These are phyloP conservation scores for Agriopis leucophaearia DNA, from an alignment of 2,888 invertebrate species.

Conservation along the genomic window DNA sequence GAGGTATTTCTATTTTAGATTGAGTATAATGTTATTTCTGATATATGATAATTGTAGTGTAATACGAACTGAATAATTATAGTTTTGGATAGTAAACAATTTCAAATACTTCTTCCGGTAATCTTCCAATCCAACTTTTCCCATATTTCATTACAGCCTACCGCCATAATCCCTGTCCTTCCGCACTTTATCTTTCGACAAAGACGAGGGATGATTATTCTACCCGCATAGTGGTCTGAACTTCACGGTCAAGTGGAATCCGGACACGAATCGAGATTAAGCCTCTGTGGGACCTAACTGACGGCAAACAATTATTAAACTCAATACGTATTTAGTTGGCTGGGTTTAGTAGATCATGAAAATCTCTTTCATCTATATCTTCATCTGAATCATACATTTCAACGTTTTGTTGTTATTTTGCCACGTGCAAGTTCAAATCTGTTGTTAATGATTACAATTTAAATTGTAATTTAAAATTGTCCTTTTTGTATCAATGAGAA, in stretches of 20 bases:
- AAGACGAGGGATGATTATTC: conserved; percentile 62
- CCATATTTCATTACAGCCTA: conserved; percentile 47
- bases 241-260: conserved; percentile 59
- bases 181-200: conserved; percentile 56
- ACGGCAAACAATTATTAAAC: conserved; percentile 41
- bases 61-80: too few relatives aligned
- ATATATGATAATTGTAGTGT: not conserved
- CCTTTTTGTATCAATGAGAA: too few relatives aligned
- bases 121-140: conserved; percentile 41
- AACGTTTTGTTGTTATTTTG: too few relatives aligned
- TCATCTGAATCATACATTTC: not conserved
- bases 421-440: not conserved
- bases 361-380: not conserved
- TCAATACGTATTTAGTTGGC: conserved; percentile 4
- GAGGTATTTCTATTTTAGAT: not conserved
- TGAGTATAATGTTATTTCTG: not conserved
- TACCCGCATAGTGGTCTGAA: conserved; percentile 62
- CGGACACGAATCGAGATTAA: conserved; percentile 50
- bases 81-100: not conserved
- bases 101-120: conserved; percentile 30
- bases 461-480: too few relatives aligned
- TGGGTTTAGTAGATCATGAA: not conserved
- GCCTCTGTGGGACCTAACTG: conserved; percentile 33
- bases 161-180: conserved; percentile 41
- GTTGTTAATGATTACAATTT: too few relatives aligned